phyloP scores from a whole-genome alignment of 2,797 vertebrate species.

The Xerus rutilus region DNA sequence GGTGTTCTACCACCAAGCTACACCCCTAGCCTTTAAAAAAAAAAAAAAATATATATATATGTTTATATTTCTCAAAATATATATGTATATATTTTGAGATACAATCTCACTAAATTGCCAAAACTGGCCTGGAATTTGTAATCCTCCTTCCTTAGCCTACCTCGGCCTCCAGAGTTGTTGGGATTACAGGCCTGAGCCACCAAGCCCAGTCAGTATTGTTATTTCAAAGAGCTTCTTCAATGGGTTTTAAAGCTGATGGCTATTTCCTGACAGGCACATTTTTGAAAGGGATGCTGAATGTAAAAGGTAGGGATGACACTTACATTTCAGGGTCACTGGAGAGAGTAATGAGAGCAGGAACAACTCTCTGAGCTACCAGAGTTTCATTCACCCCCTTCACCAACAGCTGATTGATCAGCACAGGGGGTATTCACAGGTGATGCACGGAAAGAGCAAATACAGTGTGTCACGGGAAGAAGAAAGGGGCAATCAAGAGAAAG shows the following conservation, averaged over 20 bases:
- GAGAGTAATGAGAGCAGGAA: slow-evolving; percentile 99
- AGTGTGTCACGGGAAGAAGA: slow-evolving; percentile 90
- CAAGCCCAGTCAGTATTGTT: background rate
- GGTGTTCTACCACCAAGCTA: too few species aligned
- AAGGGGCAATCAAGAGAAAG: slow-evolving; percentile 90
- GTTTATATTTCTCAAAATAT: too few species aligned
- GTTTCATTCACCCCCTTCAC: slow-evolving; percentile 99
- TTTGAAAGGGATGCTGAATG: slow-evolving; percentile 88
- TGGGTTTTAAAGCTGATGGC: slow-evolving; percentile 84
- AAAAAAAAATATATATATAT: too few species aligned
- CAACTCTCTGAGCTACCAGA: slow-evolving; percentile 99
- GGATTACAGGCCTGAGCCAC: too few species aligned
- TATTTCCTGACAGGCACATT: slow-evolving; percentile 90
- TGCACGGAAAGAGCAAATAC: slow-evolving; percentile 95
- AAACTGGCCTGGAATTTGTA: too few species aligned
- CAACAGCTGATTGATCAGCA: slow-evolving; percentile 99
- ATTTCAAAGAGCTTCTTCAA: slow-evolving; percentile 48
- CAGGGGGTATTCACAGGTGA: slow-evolving; percentile 96
- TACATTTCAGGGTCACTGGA: slow-evolving; percentile 99
- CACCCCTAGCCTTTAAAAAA: too few species aligned
- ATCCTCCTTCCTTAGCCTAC: too few species aligned
- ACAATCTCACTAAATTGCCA: too few species aligned
- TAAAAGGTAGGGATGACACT: slow-evolving; percentile 93
- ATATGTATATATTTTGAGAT: too few species aligned
- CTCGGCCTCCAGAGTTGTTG: too few species aligned